phyloP scores from a whole-genome alignment of 37 sponge, comb jelly and placozoan genomes.

The Tethya wilhelma region DNA sequence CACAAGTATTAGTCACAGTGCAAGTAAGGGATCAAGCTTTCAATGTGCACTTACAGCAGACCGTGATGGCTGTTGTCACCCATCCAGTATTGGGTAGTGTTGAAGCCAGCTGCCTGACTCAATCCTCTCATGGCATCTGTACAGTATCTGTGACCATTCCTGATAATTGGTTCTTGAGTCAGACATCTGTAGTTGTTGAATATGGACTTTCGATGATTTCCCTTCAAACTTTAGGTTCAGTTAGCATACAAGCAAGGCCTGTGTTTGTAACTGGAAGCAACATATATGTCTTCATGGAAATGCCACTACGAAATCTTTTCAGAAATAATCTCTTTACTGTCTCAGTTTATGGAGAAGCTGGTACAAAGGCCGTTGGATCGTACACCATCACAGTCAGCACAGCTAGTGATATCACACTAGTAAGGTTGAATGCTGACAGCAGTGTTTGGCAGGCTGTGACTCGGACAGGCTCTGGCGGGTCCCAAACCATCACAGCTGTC shows the following conservation, averaged over 20 bases:
- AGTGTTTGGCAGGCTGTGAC: slow-evolving; percentile 20
- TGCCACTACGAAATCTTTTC: slow-evolving; percentile 41
- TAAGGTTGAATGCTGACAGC: slow-evolving; percentile 2
- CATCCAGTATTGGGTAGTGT: not conserved
- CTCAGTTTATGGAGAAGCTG: slow-evolving; percentile 41
- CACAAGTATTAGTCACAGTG: slow-evolving; percentile 40
- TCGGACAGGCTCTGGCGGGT: not conserved
- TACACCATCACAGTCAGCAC: slow-evolving; percentile 18
- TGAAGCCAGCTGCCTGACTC: not conserved
- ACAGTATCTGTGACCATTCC: slow-evolving; percentile 42
- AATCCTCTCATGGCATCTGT: slow-evolving; percentile 38
- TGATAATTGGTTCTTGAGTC: slow-evolving; percentile 35
- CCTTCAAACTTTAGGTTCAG: slow-evolving; percentile 5
- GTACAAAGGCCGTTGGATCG: slow-evolving; percentile 25
- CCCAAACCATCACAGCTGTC: slow-evolving; percentile 32
- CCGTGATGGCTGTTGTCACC: slow-evolving; percentile 16
- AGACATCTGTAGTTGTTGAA: not conserved
- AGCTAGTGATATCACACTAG: slow-evolving; percentile 4
- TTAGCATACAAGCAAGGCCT: slow-evolving; percentile 10
- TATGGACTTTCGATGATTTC: slow-evolving; percentile 4
- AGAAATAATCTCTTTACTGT: too few relatives aligned
- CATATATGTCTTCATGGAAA: slow-evolving; percentile 35
- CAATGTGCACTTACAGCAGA: slow-evolving; percentile 26
- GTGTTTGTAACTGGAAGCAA: not conserved
- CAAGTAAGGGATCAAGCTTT: slow-evolving; percentile 63